Base-by-base conservation (phyloP, 2,797 vertebrate species). In the Onychomys arenicola region DNA sequence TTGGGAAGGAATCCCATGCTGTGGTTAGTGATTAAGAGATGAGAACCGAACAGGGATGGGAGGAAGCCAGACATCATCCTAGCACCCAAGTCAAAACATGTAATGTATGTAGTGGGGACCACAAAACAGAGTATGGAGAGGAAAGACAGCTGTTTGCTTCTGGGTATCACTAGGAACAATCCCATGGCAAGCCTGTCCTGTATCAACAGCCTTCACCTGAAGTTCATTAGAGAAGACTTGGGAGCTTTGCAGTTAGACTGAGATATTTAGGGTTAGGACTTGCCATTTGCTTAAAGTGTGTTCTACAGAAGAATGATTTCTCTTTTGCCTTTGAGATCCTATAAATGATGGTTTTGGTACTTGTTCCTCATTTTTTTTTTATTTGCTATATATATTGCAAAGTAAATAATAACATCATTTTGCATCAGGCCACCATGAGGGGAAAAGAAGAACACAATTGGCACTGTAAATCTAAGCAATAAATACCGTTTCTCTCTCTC, bases 391-490 rank as follows among this genome's bases (percentile, higher is more conserved):
- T 76, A 94, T 91, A 82, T 46, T 93, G n/a, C 49, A 81, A 85
- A 73, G 25, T 55, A 87, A 76, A 84, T 71, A 73, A 34, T 75
- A 96, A 93, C n/a, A 55, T 49, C 49, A 43, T 80, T 96, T 93
- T 46, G 10, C 1, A 40, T 88, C 23, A 52, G 16, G 25, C 8
- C 3, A 25, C 46, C 32, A 75, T 40, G 32, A 82, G 4, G 25
- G 65, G 73, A 75, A 91, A 37, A 76, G 46, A 37, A 73, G 8
- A 19, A 95, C 34, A 59, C 4, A 49, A 10, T 27, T 71, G 32
- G 21, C 37, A 25, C 32, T 82, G 37, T 4, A n/a, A 87, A 57
- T 40, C 40, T 32, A 90, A 77, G 27, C 6, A 76, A n/a, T 76
- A 43, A 63, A 12, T 71, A 27, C 10, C 2, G 84, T 92, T 82